Evolutionary conservation across 2,113 vertebrate species (phyloP).

Genomic region (Epinephelus lanceolatus): DNA sequence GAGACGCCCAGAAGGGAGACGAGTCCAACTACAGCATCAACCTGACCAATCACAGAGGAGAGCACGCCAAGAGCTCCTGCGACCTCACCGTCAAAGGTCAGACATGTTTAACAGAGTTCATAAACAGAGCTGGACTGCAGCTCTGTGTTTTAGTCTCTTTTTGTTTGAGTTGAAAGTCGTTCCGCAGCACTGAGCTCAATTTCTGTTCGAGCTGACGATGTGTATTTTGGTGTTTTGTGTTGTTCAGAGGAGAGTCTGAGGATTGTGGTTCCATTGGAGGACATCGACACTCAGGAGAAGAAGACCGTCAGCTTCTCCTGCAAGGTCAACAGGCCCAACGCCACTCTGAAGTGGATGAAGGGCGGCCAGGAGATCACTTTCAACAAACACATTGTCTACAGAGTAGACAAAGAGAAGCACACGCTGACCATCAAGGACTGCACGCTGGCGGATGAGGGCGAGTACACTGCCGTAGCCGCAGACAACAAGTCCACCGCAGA

Average conservation of each 20-base stretch:
- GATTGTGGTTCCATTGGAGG: conserved; percentile 94
- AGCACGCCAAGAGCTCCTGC: conserved; percentile 91
- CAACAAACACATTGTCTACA: conserved; percentile 90
- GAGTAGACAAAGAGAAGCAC: conserved; percentile 95
- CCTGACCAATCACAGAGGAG: conserved; percentile 93
- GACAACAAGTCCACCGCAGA: conserved; percentile 93
- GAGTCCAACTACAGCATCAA: conserved; percentile 89
- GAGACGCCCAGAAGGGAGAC: conserved; percentile 90
- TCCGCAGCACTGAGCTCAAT: too few species aligned
- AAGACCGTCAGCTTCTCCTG: conserved; percentile 95
- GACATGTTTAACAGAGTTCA: neutral
- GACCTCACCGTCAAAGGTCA: conserved; percentile 91
- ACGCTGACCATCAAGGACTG: conserved; percentile 96
- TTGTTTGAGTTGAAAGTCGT: too few species aligned
- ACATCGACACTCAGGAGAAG: conserved; percentile 98
- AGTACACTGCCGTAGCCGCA: conserved; percentile 93
- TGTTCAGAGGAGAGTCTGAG: conserved; percentile 93
- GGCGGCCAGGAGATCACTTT: conserved; percentile 91
- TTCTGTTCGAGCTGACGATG: neutral
- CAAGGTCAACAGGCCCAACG: conserved; percentile 95
- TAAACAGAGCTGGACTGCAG: too few species aligned
- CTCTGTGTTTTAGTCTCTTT: too few species aligned
- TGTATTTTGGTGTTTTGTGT: neutral
- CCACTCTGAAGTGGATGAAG: conserved; percentile 94
- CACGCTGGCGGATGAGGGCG: conserved; percentile 93